Evolutionary conservation across 2,888 invertebrate species (phyloP).

Genomic region (Periphyllus acericola): DNA sequence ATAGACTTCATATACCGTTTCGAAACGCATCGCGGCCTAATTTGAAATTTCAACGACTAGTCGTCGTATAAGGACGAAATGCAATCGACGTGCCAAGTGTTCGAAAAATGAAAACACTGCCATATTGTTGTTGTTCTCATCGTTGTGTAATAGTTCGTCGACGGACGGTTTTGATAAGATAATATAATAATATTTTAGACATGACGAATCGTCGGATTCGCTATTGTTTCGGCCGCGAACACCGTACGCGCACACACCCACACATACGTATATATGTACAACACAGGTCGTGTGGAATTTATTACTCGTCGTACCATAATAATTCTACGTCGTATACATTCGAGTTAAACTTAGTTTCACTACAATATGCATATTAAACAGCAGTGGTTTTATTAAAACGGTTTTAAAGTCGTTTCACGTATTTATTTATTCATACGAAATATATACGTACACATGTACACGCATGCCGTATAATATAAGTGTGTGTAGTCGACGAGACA

Average conservation of each 20-base stretch:
- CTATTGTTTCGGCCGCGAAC: neutral
- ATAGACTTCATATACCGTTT: too few relatives aligned
- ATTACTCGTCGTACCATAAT: neutral
- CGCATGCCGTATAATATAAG: too few relatives aligned
- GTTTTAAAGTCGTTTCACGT: slow-evolving; percentile 41
- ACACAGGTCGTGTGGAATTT: neutral
- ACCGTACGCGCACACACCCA: neutral
- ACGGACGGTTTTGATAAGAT: neutral
- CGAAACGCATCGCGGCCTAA: too few relatives aligned
- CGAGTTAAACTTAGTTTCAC: slow-evolving; percentile 29
- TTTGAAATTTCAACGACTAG: too few relatives aligned
- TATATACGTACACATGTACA: neutral
- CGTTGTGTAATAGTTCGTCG: neutral
- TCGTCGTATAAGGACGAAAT: neutral
- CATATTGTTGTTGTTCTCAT: neutral
- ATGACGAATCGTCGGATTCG: neutral
- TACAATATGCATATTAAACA: slow-evolving; percentile 17
- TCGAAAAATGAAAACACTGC: neutral
- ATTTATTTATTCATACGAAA: slow-evolving; percentile 23
- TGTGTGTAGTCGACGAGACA: neutral
- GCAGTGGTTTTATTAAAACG: slow-evolving; percentile 22
- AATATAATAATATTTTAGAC: neutral
- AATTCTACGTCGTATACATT: neutral
- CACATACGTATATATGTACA: too few relatives aligned
- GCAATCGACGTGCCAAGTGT: neutral